Percentiles rank a stretch among this genome's conserved stretches.
phyloP scores from a whole-genome alignment of 1,140 invertebrate species.

The Tetragnatha versicolor region DNA sequence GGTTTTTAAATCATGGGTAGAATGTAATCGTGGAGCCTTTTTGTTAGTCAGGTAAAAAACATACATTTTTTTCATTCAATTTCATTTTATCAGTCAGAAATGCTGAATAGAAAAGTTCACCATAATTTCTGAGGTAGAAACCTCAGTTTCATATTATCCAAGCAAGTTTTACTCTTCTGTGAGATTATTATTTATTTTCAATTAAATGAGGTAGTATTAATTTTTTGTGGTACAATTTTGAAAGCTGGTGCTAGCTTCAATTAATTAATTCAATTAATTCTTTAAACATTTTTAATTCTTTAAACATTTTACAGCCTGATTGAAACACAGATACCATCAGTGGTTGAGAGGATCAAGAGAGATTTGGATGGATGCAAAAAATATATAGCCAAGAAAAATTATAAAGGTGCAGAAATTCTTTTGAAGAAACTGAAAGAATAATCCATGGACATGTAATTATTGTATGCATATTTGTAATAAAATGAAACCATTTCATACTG shows the following conservation, averaged over 20 bases:
- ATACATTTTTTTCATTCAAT: constrained; percentile 7
- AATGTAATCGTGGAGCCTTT: constrained; percentile 72
- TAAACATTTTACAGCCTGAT: constrained; percentile 35
- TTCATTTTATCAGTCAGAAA: neutral
- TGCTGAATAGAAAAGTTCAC: neutral
- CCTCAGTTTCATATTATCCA: no score
- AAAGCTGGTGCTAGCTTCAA: no score
- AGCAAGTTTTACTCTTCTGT: no score
- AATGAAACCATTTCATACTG: neutral
- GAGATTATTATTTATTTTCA: no score
- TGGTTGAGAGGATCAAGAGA: constrained; percentile 29
- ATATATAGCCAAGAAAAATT: constrained; percentile 14
- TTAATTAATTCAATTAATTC: no score
- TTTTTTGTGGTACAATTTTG: no score
- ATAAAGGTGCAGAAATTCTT: constrained; percentile 37
- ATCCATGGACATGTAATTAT: neutral
- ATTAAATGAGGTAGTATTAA: no score
- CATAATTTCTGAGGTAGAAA: no score
- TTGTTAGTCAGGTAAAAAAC: constrained; percentile 65
- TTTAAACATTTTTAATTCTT: no score
- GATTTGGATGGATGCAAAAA: constrained; percentile 37
- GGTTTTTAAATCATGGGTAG: constrained; percentile 67
- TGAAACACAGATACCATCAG: constrained; percentile 42
- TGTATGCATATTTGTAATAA: neutral
- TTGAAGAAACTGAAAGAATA: constrained; percentile 40